Evolutionary conservation across 2,797 vertebrate species (phyloP).

Genomic region (Cyclopterus lumpus): DNA sequence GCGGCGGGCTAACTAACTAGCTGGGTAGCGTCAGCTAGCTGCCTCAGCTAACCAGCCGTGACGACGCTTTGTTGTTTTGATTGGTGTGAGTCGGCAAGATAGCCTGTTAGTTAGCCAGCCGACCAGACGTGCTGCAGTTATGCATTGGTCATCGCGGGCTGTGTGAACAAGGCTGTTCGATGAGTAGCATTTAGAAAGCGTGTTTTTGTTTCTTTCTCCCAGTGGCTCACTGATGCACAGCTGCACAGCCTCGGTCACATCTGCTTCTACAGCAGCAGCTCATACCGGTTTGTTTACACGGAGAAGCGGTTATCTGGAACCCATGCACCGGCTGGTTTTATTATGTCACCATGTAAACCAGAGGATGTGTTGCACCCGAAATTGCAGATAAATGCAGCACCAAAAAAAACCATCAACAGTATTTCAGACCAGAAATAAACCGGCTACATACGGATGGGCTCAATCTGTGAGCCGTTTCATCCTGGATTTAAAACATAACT

Average conservation of each 20-base stretch:
- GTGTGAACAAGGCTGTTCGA: constrained; percentile 15
- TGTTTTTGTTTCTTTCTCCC: constrained; percentile 2
- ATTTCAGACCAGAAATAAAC: not conserved
- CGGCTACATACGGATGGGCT: not conserved
- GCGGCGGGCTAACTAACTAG: constrained; percentile 71
- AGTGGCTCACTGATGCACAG: constrained; percentile 29
- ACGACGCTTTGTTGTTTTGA: constrained; percentile 78
- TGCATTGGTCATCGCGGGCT: constrained; percentile 33
- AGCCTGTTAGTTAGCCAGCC: constrained; percentile 48
- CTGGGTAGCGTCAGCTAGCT: constrained; percentile 74
- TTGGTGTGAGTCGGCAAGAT: constrained; percentile 52
- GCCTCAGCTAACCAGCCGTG: constrained; percentile 74
- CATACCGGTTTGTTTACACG: constrained; percentile 55
- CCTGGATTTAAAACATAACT: not conserved
- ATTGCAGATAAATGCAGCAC: not conserved
- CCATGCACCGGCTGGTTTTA: not conserved
- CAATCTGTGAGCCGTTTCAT: constrained; percentile 11
- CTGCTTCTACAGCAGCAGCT: constrained; percentile 28
- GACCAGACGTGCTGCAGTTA: constrained; percentile 21
- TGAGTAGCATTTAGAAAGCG: constrained; percentile 15
- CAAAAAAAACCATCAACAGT: not conserved
- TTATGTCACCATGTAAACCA: not conserved
- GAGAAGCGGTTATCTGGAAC: constrained; percentile 1
- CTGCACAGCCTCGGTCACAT: constrained; percentile 38
- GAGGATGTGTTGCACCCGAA: not conserved